phyloP scores from a whole-genome alignment of 2,113 vertebrate species.

The Psammodynastes pulverulentus region DNA sequence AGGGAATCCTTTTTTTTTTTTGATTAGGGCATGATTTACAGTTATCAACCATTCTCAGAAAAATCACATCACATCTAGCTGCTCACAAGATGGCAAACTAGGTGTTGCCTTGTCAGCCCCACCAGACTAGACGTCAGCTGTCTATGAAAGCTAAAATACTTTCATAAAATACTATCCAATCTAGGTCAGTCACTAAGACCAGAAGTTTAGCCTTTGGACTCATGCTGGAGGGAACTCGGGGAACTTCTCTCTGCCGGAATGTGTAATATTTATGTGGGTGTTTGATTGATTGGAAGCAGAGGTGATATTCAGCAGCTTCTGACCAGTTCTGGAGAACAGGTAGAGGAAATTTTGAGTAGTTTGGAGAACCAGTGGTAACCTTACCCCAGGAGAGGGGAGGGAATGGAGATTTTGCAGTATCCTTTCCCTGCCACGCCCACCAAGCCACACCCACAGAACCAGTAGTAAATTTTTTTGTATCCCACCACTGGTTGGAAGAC shows the following conservation, averaged over 20 bases:
- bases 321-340: no score
- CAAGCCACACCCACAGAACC: no score
- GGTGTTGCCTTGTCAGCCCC: constrained; percentile 12
- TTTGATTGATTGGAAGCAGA: neutral
- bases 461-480: no score
- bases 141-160: neutral
- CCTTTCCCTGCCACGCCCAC: no score
- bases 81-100: constrained; percentile 27
- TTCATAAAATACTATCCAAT: neutral
- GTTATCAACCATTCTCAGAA: constrained; percentile 30
- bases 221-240: neutral
- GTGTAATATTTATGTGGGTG: neutral
- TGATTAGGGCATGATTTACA: constrained; percentile 46
- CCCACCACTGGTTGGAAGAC: neutral
- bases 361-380: no score
- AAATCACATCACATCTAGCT: constrained; percentile 25
- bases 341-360: no score
- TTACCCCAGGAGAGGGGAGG: no score
- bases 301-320: no score
- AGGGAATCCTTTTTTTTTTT: constrained; percentile 24
- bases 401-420: no score
- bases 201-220: neutral
- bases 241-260: neutral
- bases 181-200: neutral
- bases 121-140: neutral